Conservation (phyloP, 2,797 vertebrate genomes). For the Furcifer pardalis region DNA sequence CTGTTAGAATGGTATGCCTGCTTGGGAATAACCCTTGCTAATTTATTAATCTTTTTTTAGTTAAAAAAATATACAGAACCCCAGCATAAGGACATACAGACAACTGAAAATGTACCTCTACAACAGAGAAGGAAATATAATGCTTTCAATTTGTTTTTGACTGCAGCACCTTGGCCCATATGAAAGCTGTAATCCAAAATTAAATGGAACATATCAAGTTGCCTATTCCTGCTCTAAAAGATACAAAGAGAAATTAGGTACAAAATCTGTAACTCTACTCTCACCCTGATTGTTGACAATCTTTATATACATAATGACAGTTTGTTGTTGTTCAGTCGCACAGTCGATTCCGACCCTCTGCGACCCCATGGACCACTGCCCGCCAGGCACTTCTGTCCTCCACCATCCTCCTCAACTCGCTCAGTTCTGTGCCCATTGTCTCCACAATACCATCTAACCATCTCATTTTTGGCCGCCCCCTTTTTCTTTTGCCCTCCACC, state of each 20-base stretch:
- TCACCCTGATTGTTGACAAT: neutral
- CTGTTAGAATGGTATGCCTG: neutral
- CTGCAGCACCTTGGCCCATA: neutral
- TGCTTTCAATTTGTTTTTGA: neutral
- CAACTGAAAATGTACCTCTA: neutral
- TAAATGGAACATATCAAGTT: neutral
- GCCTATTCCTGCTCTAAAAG: neutral
- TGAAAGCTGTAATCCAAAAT: neutral
- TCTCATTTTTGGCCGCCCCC: too few species aligned
- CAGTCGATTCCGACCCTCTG: too few species aligned
- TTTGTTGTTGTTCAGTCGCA: too few species aligned
- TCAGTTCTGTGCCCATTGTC: too few species aligned
- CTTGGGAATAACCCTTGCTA: neutral
- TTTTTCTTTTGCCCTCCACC: too few species aligned
- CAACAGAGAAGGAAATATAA: neutral
- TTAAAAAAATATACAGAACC: too few species aligned
- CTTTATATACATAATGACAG: neutral
- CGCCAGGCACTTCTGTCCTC: too few species aligned
- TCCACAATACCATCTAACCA: too few species aligned
- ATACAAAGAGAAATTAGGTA: neutral
- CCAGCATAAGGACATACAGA: neutral
- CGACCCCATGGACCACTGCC: too few species aligned
- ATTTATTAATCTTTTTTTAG: neutral
- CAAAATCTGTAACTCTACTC: neutral
- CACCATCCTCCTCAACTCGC: too few species aligned